phyloP scores from a whole-genome alignment of 2,888 invertebrate genomes.

The Euzophera pinguis region DNA sequence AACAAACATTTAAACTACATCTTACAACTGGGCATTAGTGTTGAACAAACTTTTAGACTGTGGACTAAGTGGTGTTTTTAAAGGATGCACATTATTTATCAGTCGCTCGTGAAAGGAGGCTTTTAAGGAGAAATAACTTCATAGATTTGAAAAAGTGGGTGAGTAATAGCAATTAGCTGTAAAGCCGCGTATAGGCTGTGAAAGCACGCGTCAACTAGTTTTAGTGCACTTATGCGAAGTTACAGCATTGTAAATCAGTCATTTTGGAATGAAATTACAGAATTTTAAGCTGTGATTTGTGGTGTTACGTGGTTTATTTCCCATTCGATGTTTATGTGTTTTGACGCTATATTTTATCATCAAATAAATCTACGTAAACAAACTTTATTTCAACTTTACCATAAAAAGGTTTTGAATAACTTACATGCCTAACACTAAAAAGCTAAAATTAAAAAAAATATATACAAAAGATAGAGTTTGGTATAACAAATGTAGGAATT shows the following conservation, averaged over 20 bases:
- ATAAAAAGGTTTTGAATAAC: too few species aligned
- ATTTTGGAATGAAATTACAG: slow-evolving; percentile 15
- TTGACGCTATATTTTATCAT: too few species aligned
- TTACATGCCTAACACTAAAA: too few species aligned
- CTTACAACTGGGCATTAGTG: slow-evolving; percentile 15
- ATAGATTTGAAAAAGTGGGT: slow-evolving; percentile 64
- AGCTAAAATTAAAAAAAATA: too few species aligned
- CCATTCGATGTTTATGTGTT: too few species aligned
- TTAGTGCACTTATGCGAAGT: slow-evolving; percentile 20
- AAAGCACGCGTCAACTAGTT: slow-evolving; percentile 6
- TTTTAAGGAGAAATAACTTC: slow-evolving; percentile 22
- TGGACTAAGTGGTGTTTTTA: slow-evolving; percentile 28
- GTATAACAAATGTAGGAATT: too few species aligned
- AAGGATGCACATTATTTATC: slow-evolving; percentile 33
- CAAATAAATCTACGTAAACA: too few species aligned
- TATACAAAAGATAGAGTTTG: too few species aligned
- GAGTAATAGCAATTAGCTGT: slow-evolving; percentile 41
- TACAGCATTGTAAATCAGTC: slow-evolving; percentile 22
- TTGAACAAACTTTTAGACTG: slow-evolving; percentile 8
- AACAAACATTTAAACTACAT: slow-evolving; percentile 18
- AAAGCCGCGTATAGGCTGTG: slow-evolving; percentile 19
- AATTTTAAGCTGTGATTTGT: neutral
- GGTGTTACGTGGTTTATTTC: neutral
- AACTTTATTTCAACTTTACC: too few species aligned
- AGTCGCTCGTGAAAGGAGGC: slow-evolving; percentile 23